Evolutionary conservation across 2,888 invertebrate genomes (phyloP).

Genomic region (Polia nebulosa): DNA sequence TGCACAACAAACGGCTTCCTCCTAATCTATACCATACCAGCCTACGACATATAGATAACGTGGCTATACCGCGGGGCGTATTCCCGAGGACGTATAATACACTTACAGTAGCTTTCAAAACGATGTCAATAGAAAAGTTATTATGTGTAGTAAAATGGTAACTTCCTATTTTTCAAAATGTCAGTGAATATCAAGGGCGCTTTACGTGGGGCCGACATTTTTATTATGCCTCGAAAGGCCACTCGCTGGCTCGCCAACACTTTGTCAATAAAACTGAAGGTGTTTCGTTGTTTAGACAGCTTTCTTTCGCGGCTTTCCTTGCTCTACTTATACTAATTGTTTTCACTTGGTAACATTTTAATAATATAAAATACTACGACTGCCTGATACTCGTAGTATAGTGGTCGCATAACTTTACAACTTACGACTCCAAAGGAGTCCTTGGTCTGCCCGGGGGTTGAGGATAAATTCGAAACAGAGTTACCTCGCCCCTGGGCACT

Average conservation of each 20-base stretch:
- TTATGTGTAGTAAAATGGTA: constrained; percentile 57
- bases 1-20: too few species aligned
- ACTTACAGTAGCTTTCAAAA: constrained; percentile 28
- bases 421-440: too few species aligned
- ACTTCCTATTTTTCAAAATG: constrained; percentile 76
- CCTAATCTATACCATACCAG: not conserved
- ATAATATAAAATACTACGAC: not conserved
- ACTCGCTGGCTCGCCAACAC: constrained; percentile 38
- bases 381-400: too few species aligned
- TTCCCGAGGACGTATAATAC: constrained; percentile 4
- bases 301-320: not conserved
- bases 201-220: constrained; percentile 71
- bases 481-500: too few species aligned
- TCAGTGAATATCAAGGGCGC: constrained; percentile 81
- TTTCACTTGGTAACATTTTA: not conserved
- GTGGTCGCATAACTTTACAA: too few species aligned
- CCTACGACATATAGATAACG: not conserved
- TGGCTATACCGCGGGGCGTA: not conserved
- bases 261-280: constrained; percentile 20
- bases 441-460: too few species aligned
- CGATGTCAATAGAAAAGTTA: constrained; percentile 57
- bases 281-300: constrained; percentile 17
- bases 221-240: constrained; percentile 72
- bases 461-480: too few species aligned
- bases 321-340: not conserved